phyloP scores from a whole-genome alignment of 2,888 invertebrate genomes.

The Acleris sparsana region DNA sequence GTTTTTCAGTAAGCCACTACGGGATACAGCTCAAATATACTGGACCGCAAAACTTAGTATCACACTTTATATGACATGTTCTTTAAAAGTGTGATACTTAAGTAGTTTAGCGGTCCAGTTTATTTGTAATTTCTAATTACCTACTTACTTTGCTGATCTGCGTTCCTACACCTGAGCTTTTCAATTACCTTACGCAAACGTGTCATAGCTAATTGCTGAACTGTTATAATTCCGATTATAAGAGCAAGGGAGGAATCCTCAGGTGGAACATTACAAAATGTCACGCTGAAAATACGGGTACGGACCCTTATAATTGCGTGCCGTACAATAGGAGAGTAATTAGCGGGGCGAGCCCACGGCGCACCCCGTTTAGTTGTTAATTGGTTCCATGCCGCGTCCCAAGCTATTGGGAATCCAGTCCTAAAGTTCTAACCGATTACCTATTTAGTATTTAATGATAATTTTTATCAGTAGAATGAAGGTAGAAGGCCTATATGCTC shows the following conservation, averaged over 20 bases:
- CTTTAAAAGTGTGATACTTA: too few relatives aligned
- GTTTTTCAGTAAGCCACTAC: too few relatives aligned
- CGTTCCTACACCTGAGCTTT: neutral
- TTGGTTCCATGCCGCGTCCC: slow-evolving; percentile 22
- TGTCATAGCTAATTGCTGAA: slow-evolving; percentile 9
- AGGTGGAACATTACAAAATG: slow-evolving; percentile 14
- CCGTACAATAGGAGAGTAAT: slow-evolving; percentile 27
- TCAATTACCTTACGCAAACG: neutral
- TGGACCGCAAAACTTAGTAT: too few relatives aligned
- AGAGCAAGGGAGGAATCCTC: slow-evolving; percentile 4
- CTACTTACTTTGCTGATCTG: too few relatives aligned
- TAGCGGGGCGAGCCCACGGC: slow-evolving; percentile 23
- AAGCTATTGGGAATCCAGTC: neutral
- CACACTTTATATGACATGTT: too few relatives aligned
- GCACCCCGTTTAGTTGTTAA: slow-evolving; percentile 26
- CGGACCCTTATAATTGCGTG: slow-evolving; percentile 26
- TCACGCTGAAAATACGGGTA: slow-evolving; percentile 9
- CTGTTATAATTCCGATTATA: slow-evolving; percentile 17
- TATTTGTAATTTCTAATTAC: too few relatives aligned
- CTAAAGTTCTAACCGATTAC: too few relatives aligned
- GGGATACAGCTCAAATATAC: too few relatives aligned
- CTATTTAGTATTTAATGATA: too few relatives aligned
- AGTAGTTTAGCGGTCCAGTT: too few relatives aligned
- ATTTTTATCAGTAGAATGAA: too few relatives aligned
- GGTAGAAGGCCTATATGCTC: too few relatives aligned